A percentile compares a stretch with the other conserved stretches of the same genome.
These are phyloP conservation scores for Engystomops pustulosus DNA, from an alignment of 2,113 vertebrate genomes.

Conservation along the genomic window DNA sequence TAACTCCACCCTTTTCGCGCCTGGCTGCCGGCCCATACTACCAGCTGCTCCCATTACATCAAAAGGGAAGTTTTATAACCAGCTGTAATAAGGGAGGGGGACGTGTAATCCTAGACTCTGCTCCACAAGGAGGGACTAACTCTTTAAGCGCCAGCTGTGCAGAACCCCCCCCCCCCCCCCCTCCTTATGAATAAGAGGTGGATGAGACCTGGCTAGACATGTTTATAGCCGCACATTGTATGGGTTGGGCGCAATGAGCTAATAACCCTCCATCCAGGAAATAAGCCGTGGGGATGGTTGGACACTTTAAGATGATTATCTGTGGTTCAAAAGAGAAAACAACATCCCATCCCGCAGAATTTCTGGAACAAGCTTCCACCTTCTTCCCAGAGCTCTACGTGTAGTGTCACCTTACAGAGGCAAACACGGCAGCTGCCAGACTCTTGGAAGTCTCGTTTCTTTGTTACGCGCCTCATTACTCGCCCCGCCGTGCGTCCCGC, in stretches of 20 bases:
- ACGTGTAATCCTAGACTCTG: slow-evolving; percentile 45
- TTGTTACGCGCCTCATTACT: slow-evolving; percentile 17
- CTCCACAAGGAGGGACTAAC: slow-evolving; percentile 2
- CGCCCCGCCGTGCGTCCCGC: not conserved
- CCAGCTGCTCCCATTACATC: slow-evolving; percentile 54
- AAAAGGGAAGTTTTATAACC: slow-evolving; percentile 43
- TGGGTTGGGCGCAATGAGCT: not conserved
- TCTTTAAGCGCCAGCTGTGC: slow-evolving; percentile 34
- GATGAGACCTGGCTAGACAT: slow-evolving; percentile 21
- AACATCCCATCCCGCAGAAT: slow-evolving; percentile 6
- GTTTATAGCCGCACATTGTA: not conserved
- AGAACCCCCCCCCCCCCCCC: not conserved
- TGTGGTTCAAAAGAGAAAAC: not conserved
- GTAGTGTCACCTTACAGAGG: slow-evolving; percentile 26
- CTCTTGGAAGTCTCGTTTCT: slow-evolving; percentile 18
- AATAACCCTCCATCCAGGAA: slow-evolving; percentile 27
- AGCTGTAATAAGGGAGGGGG: slow-evolving; percentile 34
- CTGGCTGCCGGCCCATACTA: slow-evolving; percentile 16
- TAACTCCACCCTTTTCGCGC: slow-evolving; percentile 17
- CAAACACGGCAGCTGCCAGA: slow-evolving; percentile 3
- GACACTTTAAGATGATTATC: slow-evolving; percentile 17
- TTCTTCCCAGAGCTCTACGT: not conserved
- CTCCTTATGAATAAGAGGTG: not conserved
- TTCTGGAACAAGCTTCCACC: not conserved
- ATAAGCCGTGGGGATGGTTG: not conserved